Percentiles rank a stretch among this genome's conserved stretches.
phyloP scores from a whole-genome alignment of 2,797 vertebrate species.

The Adelosebastes latens region DNA sequence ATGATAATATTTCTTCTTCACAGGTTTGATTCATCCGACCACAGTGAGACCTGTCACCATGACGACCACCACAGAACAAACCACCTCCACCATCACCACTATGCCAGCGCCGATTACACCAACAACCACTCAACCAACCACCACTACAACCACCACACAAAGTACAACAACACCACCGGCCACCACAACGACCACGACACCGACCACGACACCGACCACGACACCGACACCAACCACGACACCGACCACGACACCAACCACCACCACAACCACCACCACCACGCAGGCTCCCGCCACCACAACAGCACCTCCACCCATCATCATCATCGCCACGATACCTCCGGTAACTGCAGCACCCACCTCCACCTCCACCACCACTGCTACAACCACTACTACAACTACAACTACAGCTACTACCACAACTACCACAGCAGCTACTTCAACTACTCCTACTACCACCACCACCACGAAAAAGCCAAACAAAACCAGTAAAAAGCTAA shows the following conservation, averaged over 20 bases:
- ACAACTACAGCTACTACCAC: neutral
- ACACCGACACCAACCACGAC: neutral
- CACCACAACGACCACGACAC: neutral
- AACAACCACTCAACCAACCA: constrained; percentile 7
- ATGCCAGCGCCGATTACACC: constrained; percentile 4
- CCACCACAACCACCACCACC: constrained; percentile 1
- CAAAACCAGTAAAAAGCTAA: constrained; percentile 68
- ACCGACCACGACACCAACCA: neutral
- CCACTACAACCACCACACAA: neutral
- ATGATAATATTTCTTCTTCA: neutral
- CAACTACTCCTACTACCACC: neutral
- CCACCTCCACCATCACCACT: constrained; percentile 36
- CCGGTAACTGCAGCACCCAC: constrained; percentile 5
- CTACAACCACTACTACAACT: neutral
- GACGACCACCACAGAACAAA: constrained; percentile 21
- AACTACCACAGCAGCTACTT: neutral
- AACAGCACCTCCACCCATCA: constrained; percentile 35
- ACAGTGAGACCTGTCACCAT: constrained; percentile 52
- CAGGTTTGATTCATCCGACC: constrained; percentile 79
- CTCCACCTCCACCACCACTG: neutral
- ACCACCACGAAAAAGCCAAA: constrained; percentile 21
- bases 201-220: neutral
- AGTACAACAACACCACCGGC: constrained; percentile 2
- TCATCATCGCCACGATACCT: constrained; percentile 16
- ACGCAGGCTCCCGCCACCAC: constrained; percentile 22